Evolutionary conservation across 2,888 invertebrate genomes (phyloP).

Genomic region (Dynastes hyllus): DNA sequence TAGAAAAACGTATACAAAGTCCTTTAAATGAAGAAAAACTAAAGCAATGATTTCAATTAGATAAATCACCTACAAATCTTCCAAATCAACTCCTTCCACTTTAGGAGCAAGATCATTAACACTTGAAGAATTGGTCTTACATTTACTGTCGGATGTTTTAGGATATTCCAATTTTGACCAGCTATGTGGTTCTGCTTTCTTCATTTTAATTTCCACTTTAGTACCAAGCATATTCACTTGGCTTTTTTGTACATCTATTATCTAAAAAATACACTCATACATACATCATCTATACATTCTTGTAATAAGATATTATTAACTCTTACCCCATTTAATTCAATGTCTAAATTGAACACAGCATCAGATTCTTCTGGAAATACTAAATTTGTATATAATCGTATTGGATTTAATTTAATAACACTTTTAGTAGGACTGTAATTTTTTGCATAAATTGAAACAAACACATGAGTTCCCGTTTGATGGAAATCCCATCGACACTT

Average conservation of each 20-base stretch:
- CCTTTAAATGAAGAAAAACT: background rate
- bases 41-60: background rate
- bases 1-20: constrained; percentile 3
- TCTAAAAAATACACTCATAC: constrained; percentile 73
- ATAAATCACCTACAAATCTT: constrained; percentile 74
- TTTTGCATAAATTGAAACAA: constrained; percentile 93
- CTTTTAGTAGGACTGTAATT: constrained; percentile 87
- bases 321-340: constrained; percentile 89
- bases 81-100: constrained; percentile 83
- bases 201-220: constrained; percentile 94
- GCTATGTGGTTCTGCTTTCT: constrained; percentile 87
- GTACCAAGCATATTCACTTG: constrained; percentile 87
- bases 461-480: constrained; percentile 90
- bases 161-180: constrained; percentile 87
- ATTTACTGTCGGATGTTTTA: constrained; percentile 59
- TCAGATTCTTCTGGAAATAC: constrained; percentile 85
- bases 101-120: constrained; percentile 71
- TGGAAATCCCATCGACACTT: constrained; percentile 96
- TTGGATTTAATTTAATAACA: constrained; percentile 86
- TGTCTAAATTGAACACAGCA: constrained; percentile 82
- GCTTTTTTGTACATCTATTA: constrained; percentile 82
- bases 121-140: constrained; percentile 63
- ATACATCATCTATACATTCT: background rate
- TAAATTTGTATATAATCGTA: constrained; percentile 83
- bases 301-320: constrained; percentile 24